Evolutionary conservation across 2,113 vertebrate genomes (phyloP).

Genomic region (Penelope pileata): DNA sequence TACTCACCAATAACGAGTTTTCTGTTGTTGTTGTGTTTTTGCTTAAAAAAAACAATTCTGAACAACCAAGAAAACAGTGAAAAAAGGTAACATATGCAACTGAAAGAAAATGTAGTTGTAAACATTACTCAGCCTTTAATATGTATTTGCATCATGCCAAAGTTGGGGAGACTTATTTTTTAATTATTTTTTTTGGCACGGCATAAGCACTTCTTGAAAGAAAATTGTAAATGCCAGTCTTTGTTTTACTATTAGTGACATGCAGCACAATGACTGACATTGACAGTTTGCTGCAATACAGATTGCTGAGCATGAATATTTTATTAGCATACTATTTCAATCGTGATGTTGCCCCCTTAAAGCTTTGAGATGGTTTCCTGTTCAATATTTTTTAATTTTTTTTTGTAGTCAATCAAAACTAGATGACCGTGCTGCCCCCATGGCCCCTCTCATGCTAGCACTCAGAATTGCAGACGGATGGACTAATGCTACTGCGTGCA

Average conservation of each 20-base stretch:
- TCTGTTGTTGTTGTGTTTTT: neutral
- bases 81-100: neutral
- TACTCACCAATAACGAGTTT: neutral
- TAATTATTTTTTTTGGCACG: neutral
- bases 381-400: neutral
- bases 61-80: neutral
- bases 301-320: neutral
- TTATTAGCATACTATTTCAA: neutral
- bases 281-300: neutral
- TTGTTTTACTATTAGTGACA: neutral
- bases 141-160: neutral
- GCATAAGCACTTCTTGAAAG: neutral
- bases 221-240: neutral
- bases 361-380: rapidly evolving
- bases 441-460: neutral
- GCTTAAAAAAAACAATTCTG: neutral
- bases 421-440: neutral
- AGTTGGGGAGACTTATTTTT: neutral
- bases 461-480: too few relatives aligned
- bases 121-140: neutral
- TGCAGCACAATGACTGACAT: neutral
- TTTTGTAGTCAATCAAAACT: neutral
- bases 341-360: neutral
- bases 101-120: neutral
- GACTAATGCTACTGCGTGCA: neutral